Base-by-base conservation (phyloP, 1,140 invertebrate species). In the Penaeus indicus region DNA sequence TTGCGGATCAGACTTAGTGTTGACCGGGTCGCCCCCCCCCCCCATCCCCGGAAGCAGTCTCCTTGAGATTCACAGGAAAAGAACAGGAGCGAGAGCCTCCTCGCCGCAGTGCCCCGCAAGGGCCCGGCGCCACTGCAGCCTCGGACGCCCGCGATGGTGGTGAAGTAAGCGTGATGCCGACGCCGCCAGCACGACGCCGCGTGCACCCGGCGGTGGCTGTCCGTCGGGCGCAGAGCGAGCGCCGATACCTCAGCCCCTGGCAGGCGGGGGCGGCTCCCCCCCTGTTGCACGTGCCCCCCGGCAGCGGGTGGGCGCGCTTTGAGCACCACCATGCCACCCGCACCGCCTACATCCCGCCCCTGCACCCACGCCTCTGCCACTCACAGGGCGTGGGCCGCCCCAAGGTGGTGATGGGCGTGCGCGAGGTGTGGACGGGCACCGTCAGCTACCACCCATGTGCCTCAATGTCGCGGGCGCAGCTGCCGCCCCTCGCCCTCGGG, bases 221-320 rank as follows among this genome's bases (percentile, higher is more conserved):
- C 61, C 81, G 87, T 38, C 32, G 87, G 32, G 87, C 87, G 62
- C 87, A 88, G 81, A 88, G 87, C 60, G 87, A 88, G 47, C 87
- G 87, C n/a, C 87, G 87, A 1, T 79, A 88, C 69, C 61, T 84
- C 1, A 88, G 69, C 62, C 87, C 87, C 1, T 88, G 87, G 87
- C 87, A 88, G 32, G 63, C 47, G 19, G 25, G 63, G 22, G 25
- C 72, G 21, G 21, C 21, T 13, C 18, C 72, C 72, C 18, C 21
- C 25, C 25, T 78, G 60, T 25, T 38, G 62, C 63, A 19, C 21
- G 38, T 32, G 62, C 62, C 38, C 61, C n/a, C 77, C 62, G 27
- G 25, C 27, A 75, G 42, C 27, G 72, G 72, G 42, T 83, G 80
- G 80, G n/a, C 22, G 16, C 25, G 80, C 21, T 32, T 83, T 3